Evolutionary conservation across 2,797 vertebrate species (phyloP), one percentile per base, ranked within the genome.

Genomic region (Acanthis flammea): DNA sequence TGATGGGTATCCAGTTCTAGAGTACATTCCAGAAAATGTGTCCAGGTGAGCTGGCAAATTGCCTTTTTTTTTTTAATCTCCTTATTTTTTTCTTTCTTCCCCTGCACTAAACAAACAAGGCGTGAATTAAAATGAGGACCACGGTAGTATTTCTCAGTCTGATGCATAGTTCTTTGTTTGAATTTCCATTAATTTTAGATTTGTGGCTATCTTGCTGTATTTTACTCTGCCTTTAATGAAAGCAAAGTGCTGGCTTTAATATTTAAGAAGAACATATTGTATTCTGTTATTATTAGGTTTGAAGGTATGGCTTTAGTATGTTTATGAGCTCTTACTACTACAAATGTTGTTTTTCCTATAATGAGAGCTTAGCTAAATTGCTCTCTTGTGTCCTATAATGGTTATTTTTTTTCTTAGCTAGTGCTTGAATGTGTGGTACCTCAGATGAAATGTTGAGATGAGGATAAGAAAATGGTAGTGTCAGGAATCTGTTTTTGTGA

Each of bases 21-120:
- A 98, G 98, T 99, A 99, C 98, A 98, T 99, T 98, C 97, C 98
- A 95, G 99, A 99, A 97, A 98, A 98, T 75, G 98, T 99, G 96
- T 98, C 99, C 88, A 98, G 98, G 98, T 98, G 95, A 97, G 98
- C 80, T 35, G 74, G 21, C 50, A 66, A 65, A 80, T 55, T 23
- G 22, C 35, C 51, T 14, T 33, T 24, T 48, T 25, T 37, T 8
- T 13, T 39, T 39, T 39, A 39, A 3, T 4, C 6, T 7, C 3
- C 6, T 9, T 4, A 8, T 14, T 63, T 55, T 27, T 71, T 51
- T 11, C 5, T 28, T 62, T 37, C 14, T 47, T 66, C 15, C 14
- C 11, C 4, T 24, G 27, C 41, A 6, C 50, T 94, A 68, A 78
- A 51, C 25, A 68, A 88, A 51, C 8, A 30, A 73, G 41, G 4